Evolutionary conservation across 1,140 invertebrate species (phyloP), one percentile per base, ranked within the genome.

Genomic region (Epicauta chinensis): DNA sequence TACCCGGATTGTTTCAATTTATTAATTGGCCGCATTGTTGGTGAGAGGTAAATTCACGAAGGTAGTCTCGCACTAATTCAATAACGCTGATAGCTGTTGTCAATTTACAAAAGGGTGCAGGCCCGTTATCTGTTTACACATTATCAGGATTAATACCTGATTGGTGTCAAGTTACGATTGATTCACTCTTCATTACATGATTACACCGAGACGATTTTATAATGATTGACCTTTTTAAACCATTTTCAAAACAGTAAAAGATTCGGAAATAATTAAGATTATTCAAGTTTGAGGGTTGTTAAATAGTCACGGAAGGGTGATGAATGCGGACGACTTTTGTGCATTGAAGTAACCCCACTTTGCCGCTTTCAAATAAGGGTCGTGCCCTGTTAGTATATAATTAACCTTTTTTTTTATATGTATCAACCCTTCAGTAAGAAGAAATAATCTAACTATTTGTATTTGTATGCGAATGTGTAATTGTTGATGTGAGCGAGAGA

Each of bases 81-180:
- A 59, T 59, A 59, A 56, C 56, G 42, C 41, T 38, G 47, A 40
- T 41, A 41, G 23, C 23, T 23, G 23, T 23, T 23, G 23, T 23
- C 23, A 23, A 7, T 23, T 23, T 23, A 50, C 37, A 11, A 23
- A 43, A 51, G 40, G 42, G 51, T 29, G 16, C 13, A 38, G 37
- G 10, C 36, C n/a, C 23, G 23, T 23, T 23, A 23, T 23, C 23
- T 55, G 51, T 61, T 63, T 55, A 53, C 56, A 48, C 51, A 56
- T 58, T 58, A 59, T 57, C 56, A 42, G 52, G 59, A 65, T 64
- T 66, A 66, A 64, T 66, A 64, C 64, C 64, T 62, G 64, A 66
- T 64, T 66, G 62, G 64, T 64, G 56, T 66, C 59, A 55, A 58
- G 59, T 66, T 66, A 61, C 63, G 61, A 62, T 63, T 64, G 60